Evolutionary conservation across 2,888 invertebrate species (phyloP), one percentile per base, ranked within the genome.

Genomic region (Scelioninae gen. 1): DNA sequence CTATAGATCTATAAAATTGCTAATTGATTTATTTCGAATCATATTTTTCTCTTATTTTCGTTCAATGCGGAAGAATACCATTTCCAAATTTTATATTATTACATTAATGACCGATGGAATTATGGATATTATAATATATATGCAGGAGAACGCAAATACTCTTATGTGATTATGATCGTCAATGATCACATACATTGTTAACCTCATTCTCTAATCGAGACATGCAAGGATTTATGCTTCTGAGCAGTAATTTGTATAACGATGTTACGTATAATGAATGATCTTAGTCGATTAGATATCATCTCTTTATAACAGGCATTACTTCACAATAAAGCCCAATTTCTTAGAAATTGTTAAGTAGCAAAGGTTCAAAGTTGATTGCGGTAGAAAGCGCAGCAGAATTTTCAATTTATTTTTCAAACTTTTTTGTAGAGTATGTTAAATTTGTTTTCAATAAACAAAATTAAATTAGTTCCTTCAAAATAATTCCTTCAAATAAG

Each of bases 131-230:
- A 23, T n/a, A n/a, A n/a, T n/a, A n/a, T 4, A 23, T 47, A 47
- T 56, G 60, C 29, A 32, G 23, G 68, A 13, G 31, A 65, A 32
- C 15, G 58, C 58, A 71, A 76, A 68, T 68, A 76, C 51, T 68
- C 53, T 81, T 58, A 55, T 16, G 29, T 16, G 66, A 80, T 80
- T 80, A 62, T 55, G 62, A 75, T 81, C 80, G 62, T 75, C 56
- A 75, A 63, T 56, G 80, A 81, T 75, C 80, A 53, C 63, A 69
- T 63, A 63, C 47, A 49, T 53, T 72, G 80, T 79, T 74, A 80
- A 80, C 80, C 74, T 43, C 80, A 16, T 80, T 80, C 74, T 66
- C 55, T 80, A 80, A 80, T 79, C 79, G 49, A 79, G 68, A 62
- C 79, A 68, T 66, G 74, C 72, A 53, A 72, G 62, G 79, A 79